These are phyloP conservation scores for Colletes latitarsis DNA, from an alignment of 1,140 invertebrate species.

Conservation along the genomic window DNA sequence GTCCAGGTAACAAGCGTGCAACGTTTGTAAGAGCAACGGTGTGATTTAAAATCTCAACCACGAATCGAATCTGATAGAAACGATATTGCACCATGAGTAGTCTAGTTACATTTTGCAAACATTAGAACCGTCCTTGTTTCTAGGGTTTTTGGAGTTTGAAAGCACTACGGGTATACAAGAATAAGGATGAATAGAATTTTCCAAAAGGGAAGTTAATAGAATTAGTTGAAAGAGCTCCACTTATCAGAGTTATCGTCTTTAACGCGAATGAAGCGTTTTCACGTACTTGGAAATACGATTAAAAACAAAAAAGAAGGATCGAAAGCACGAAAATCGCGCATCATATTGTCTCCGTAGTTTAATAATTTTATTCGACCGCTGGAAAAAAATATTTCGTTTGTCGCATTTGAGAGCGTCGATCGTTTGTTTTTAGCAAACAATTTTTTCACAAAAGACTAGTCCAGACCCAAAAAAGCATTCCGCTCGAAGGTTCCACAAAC, in stretches of 20 bases:
- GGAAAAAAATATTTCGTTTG: too few relatives aligned
- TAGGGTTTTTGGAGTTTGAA: slow-evolving; percentile 84
- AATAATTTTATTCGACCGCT: too few relatives aligned
- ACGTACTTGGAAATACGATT: slow-evolving; percentile 21
- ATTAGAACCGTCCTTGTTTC: too few relatives aligned
- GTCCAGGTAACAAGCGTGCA: neutral
- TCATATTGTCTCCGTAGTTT: too few relatives aligned
- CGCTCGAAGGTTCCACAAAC: too few relatives aligned
- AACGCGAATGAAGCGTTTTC: neutral
- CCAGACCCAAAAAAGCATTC: too few relatives aligned
- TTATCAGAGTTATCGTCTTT: neutral
- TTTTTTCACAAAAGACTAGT: too few relatives aligned
- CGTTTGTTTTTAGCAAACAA: too few relatives aligned
- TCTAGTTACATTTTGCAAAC: too few relatives aligned
- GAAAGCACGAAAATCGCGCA: neutral
- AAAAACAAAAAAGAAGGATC: neutral
- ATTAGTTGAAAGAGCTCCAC: neutral
- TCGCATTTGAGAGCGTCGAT: too few relatives aligned
- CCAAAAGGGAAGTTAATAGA: neutral
- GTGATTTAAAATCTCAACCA: neutral
- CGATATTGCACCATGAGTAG: slow-evolving; percentile 16
- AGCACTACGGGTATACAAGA: slow-evolving; percentile 82
- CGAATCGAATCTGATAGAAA: neutral
- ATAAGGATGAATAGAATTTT: neutral
- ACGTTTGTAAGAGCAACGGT: neutral